Base-by-base conservation (phyloP, 1,140 invertebrate species). In the Zaprionus davidi region DNA sequence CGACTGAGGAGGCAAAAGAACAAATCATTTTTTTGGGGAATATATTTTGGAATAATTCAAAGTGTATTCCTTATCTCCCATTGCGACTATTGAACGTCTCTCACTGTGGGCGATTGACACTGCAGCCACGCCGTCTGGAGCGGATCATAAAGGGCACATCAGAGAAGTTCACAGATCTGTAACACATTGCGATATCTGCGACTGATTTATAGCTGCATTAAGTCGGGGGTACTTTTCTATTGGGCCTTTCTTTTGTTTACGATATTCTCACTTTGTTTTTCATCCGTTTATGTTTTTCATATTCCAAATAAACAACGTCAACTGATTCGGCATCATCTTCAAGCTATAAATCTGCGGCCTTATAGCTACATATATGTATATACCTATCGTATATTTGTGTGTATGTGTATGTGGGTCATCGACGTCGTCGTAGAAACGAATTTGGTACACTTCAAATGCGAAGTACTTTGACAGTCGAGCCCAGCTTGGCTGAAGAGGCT, bases 261-360 rank as follows among this genome's bases (percentile, higher is more conserved):
- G 17, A 71, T 53, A 75, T 65, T 55, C 60, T 57, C 44, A 59
- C n/a, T 46, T 68, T 69, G 53, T 72, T 70, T 72, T 46, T 38
- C 63, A 57, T 22, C 0, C n/a, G 22, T 12, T 51, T 59, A 46
- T 63, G 59, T 79, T 86, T 82, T 87, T 80, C 80, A 80, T 78
- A 65, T 78, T 88, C 75, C 73, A 59, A 53, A 88, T 75, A 75
- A 88, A 88, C 84, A 86, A 86, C 72, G 72, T 86, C 82, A 80
- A 73, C 82, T 83, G 81, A 87, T 71, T 83, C 68, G 66, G 56
- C 68, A 49, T 60, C 70, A 71, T 67, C 51, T 62, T 41, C 51
- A 75, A 49, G 63, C 44, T 41, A 69, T 22, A 62, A 49, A 31
- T 68, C 31, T 22, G 36, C 31, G 11, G 49, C 28, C 60, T 44